Conservation (phyloP, 2,113 vertebrate species). For the Phyllostomus discolor region DNA sequence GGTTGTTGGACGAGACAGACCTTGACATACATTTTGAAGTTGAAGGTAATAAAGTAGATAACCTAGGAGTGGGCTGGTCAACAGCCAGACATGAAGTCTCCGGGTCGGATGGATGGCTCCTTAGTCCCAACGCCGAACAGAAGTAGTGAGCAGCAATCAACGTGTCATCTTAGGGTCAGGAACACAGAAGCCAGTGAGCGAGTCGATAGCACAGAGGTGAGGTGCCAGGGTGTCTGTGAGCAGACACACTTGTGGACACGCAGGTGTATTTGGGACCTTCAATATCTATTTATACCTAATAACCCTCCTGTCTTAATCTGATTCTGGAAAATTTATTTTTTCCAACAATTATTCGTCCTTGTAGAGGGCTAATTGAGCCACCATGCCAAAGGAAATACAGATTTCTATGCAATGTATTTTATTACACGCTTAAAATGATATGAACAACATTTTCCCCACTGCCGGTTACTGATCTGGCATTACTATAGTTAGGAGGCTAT, state of each 20-base stretch:
- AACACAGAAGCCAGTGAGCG: conserved; percentile 35
- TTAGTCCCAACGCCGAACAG: not conserved
- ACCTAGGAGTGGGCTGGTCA: not conserved
- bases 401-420: not conserved
- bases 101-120: not conserved
- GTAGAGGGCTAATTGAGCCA: not conserved
- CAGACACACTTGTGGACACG: not conserved
- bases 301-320: not conserved
- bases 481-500: not conserved
- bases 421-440: not conserved
- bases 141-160: not conserved
- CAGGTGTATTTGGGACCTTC: not conserved
- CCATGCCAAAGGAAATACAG: not conserved
- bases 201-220: not conserved
- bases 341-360: not conserved
- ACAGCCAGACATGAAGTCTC: not conserved
- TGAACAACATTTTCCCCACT: not conserved
- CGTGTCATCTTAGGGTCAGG: not conserved
- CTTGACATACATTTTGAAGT: not conserved
- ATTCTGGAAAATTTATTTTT: not conserved
- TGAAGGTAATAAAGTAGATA: not conserved
- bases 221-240: not conserved
- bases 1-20: not conserved
- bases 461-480: conserved; percentile 1
- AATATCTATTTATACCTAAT: not conserved